Evolutionary conservation across 2,888 invertebrate genomes (phyloP), one percentile per base, ranked within the genome.

Genomic region (Temnothorax unifasciatus): DNA sequence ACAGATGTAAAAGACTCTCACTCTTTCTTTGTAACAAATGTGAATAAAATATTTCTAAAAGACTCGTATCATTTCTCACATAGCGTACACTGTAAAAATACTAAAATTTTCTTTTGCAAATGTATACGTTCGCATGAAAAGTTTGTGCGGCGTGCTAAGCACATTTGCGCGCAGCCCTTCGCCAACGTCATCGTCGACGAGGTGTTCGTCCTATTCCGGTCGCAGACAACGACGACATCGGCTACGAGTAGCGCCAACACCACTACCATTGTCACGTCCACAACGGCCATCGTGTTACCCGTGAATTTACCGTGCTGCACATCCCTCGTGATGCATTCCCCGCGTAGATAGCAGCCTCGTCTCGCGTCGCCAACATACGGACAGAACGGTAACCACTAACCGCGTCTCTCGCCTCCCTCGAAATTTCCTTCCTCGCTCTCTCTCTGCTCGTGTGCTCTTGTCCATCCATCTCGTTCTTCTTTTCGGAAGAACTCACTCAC

Each of bases 281-380:
- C 69, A 57, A 44, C 75, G 77, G 61, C 73, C 59, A 77, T 83
- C 25, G 66, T 64, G 61, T 71, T 82, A 84, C 71, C 63, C 84
- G 74, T 76, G 86, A 90, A 86, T 90, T 89, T 86, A 86, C 85
- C 86, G 76, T 83, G 83, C 82, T 77, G 64, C 84, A 57, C 82
- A 77, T 87, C 85, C 75, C 76, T 41, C 73, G 64, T 76, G 84
- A 86, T 86, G 77, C 86, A 86, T 88, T 87, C 81, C 34, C 57
- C 69, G 57, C 66, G 81, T 63, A 63, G 66, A 73, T 73, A 82
- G 44, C 47, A 21, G 38, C 11, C 82, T 50, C 64, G 61, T 61
- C 81, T 75, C 59, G 34, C 61, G 50, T 79, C 64, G 44, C 29
- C 76, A 34, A 44, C 57, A 61, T 38, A 81, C 77, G 63, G 63